A percentile compares a stretch with the other conserved stretches of the same genome.
Conservation (phyloP, 2,113 vertebrate species). For the Triplophysa tibetana region DNA sequence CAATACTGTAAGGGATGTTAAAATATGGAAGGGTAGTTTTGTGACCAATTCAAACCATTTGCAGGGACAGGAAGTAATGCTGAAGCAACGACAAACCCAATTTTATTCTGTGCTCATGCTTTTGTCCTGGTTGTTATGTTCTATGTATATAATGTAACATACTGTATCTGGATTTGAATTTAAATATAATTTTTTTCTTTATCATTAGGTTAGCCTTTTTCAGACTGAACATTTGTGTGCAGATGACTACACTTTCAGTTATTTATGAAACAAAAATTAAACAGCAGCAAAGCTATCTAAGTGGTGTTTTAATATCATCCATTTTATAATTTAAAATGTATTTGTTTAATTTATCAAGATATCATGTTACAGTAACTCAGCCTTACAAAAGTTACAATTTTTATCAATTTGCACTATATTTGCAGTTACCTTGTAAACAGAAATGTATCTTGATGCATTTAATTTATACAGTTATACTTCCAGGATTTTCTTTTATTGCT, state of each 20-base stretch:
- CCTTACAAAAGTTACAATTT: no score
- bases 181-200: slow-evolving; percentile 2
- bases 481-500: no score
- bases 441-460: no score
- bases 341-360: no score
- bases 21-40: slow-evolving; percentile 18
- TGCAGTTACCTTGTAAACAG: no score
- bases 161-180: slow-evolving; percentile 18
- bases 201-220: slow-evolving; percentile 1
- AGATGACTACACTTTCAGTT: slow-evolving; percentile 14
- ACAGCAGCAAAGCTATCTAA: neutral
- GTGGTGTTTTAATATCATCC: no score
- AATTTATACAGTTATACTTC: no score
- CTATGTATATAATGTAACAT: slow-evolving; percentile 35
- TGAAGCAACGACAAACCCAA: neutral
- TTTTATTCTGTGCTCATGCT: slow-evolving; percentile 15
- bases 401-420: no score
- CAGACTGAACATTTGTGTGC: slow-evolving; percentile 2
- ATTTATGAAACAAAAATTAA: slow-evolving; percentile 42
- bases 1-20: slow-evolving; percentile 5
- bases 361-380: no score
- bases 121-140: neutral
- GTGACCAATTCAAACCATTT: slow-evolving; percentile 22
- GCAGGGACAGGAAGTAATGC: neutral
- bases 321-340: no score